phyloP scores from a whole-genome alignment of 2,797 vertebrate species.

The Accipiter badius region DNA sequence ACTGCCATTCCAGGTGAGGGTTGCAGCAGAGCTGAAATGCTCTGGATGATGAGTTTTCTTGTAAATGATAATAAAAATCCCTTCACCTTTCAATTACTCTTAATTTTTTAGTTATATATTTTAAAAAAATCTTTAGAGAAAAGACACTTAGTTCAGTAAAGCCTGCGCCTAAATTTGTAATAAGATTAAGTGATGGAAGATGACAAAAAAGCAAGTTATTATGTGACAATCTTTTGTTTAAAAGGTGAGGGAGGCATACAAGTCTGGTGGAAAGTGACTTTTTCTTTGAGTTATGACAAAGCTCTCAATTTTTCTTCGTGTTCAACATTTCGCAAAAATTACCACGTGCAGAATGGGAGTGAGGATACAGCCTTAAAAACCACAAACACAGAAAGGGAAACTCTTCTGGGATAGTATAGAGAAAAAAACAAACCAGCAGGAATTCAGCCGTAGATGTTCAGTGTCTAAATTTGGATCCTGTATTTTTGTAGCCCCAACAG shows the following conservation, averaged over 20 bases:
- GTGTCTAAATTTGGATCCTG: not conserved
- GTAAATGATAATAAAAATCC: too few relatives aligned
- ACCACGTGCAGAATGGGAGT: not conserved
- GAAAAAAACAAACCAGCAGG: not conserved
- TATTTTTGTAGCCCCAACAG: not conserved
- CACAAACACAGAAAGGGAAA: not conserved
- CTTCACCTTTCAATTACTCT: too few relatives aligned
- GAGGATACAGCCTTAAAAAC: not conserved
- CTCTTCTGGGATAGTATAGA: not conserved
- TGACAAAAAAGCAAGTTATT: not conserved
- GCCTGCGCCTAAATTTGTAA: not conserved
- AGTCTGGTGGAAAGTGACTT: not conserved
- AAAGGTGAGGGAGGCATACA: not conserved
- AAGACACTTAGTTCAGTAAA: not conserved
- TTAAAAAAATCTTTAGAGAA: not conserved
- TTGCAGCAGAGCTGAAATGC: not conserved
- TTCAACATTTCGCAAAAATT: not conserved
- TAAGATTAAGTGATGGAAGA: not conserved
- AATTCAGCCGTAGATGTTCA: not conserved
- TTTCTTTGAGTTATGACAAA: not conserved
- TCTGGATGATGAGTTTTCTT: not conserved
- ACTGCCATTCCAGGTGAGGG: not conserved
- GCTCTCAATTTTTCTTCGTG: not conserved
- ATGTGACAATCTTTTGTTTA: not conserved
- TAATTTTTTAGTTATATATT: rapidly evolving